Base-by-base conservation (phyloP, 2,888 invertebrate genomes). In the Mycalesis mineus region DNA sequence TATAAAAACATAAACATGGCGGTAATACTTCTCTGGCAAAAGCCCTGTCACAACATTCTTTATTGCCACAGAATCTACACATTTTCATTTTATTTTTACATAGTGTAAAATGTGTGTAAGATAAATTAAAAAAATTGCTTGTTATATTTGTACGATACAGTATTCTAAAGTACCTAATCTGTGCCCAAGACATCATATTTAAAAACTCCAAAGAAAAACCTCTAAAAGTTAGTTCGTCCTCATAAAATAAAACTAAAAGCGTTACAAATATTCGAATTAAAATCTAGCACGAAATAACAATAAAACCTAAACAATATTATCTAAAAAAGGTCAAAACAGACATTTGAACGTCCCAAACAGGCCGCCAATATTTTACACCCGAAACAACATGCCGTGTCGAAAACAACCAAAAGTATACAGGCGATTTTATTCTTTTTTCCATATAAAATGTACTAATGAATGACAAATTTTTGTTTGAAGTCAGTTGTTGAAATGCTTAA, bases 401-500 rank as follows among this genome's bases (percentile, higher is more conserved):
- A 42, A 39, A 76, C 78, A 73, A 75, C 76, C 74, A 66, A 71
- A 77, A 62, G 75, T 66, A 62, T 65, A 64, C 71, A 77, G 61
- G 75, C 76, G 74, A 82, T 75, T 58, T 55, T 61, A 57, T 40
- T 22, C 56, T 57, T 45, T 58, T 29, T 33, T 14, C 9, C 28
- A 29, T 36, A 55, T 22, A 53, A 57, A 44, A 48, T 28, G 22
- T 28, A 31, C 5, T 17, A 33, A 49, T 44, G 28, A 40, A 45
- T 33, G 29, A 78, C 72, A 71, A 72, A 76, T 73, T 72, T 78
- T 83, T 72, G 70, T 72, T 60, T 80, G 77, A 67, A 74, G 64
- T 41, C 55, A 29, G 44, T 13, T 60, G 53, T 56, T 53, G 65
- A 70, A 66, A 68, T 71, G 72, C 2, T 64, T 58, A 62, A 65